Evolutionary conservation across 2,888 invertebrate genomes (phyloP).

Genomic region (Choreutis nemorana): DNA sequence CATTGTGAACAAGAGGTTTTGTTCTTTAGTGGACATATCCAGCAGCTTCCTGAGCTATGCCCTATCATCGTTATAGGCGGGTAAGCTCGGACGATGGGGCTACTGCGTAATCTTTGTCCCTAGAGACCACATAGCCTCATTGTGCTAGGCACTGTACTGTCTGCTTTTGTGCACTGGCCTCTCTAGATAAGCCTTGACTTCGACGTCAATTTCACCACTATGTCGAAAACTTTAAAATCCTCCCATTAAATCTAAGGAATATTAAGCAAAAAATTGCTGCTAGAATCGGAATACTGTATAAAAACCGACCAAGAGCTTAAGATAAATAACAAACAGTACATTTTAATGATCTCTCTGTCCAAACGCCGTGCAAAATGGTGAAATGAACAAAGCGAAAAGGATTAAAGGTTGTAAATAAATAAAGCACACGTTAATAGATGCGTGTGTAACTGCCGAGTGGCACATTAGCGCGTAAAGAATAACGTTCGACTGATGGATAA

Average conservation of each 20-base stretch:
- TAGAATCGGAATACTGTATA: too few relatives aligned
- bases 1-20: too few relatives aligned
- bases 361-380: too few relatives aligned
- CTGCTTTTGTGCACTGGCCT: conserved; percentile 36
- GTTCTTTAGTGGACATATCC: too few relatives aligned
- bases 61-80: conserved; percentile 25
- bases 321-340: too few relatives aligned
- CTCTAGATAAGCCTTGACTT: conserved; percentile 34
- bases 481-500: conserved; percentile 49
- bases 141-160: conserved; percentile 27
- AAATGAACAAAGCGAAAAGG: too few relatives aligned
- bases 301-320: too few relatives aligned
- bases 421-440: conserved; percentile 49
- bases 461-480: conserved; percentile 52
- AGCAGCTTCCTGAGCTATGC: conserved; percentile 16
- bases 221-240: too few relatives aligned
- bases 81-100: conserved; percentile 21
- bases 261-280: too few relatives aligned
- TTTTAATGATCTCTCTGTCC: too few relatives aligned
- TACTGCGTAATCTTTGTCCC: conserved; percentile 51
- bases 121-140: conserved; percentile 39
- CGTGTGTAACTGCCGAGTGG: conserved; percentile 37
- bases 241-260: too few relatives aligned
- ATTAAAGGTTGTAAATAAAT: too few relatives aligned
- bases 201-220: conserved; percentile 22